phyloP scores from a whole-genome alignment of 2,797 vertebrate species.

The Microchirus variegatus region DNA sequence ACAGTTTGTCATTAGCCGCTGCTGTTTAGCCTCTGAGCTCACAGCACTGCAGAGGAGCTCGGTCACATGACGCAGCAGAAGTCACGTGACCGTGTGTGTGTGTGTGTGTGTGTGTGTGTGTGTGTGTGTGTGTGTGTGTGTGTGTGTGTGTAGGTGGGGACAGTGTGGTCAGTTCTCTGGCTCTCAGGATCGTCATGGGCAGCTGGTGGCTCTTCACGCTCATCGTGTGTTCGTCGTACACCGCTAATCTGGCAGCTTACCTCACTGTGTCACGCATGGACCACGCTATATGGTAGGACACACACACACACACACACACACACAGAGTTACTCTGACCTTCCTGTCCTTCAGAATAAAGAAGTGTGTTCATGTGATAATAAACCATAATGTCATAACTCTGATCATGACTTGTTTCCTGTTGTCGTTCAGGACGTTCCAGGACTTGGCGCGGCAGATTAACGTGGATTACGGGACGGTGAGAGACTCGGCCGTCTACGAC shows the following conservation, averaged over 20 bases:
- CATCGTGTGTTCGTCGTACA: slow-evolving; percentile 97
- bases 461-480: slow-evolving; percentile 93
- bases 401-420: too few relatives aligned
- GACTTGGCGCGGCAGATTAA: slow-evolving; percentile 95
- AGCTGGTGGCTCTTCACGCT: slow-evolving; percentile 99
- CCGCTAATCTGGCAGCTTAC: slow-evolving; percentile 95
- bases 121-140: slow-evolving; percentile 18
- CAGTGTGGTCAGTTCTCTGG: slow-evolving; percentile 87
- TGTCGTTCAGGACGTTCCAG: slow-evolving; percentile 90
- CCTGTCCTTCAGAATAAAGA: too few relatives aligned
- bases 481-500: slow-evolving; percentile 95
- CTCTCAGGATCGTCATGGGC: slow-evolving; percentile 96
- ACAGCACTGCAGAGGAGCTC: too few relatives aligned
- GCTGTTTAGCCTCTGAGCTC: background rate
- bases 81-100: background rate
- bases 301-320: slow-evolving; percentile 1
- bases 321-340: background rate
- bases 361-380: too few relatives aligned
- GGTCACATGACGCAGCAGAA: too few relatives aligned
- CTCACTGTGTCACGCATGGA: slow-evolving; percentile 98
- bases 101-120: slow-evolving; percentile 73
- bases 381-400: too few relatives aligned
- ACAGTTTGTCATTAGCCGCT: slow-evolving; percentile 59
- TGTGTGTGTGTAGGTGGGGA: slow-evolving; percentile 84
- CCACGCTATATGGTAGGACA: slow-evolving; percentile 90